A percentile compares a stretch with the other conserved stretches of the same genome.
These are phyloP conservation scores for Pteruthius melanotis DNA, from an alignment of 2,113 vertebrate species.

Conservation along the genomic window DNA sequence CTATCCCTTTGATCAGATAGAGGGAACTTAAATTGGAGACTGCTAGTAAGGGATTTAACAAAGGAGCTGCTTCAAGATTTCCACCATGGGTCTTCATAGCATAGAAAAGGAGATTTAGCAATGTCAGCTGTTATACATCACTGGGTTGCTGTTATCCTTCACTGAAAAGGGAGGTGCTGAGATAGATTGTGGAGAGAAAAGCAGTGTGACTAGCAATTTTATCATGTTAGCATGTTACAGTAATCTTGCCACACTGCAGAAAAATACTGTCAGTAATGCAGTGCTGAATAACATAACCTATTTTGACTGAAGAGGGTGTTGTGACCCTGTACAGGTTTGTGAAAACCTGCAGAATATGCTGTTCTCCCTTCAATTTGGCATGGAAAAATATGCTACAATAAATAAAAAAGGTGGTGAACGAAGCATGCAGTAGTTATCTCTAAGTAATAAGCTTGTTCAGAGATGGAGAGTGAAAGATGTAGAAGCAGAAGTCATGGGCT, in stretches of 20 bases:
- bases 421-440: neutral
- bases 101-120: neutral
- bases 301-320: neutral
- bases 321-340: neutral
- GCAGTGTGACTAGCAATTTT: neutral
- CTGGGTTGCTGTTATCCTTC: neutral
- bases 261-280: neutral
- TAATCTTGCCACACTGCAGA: neutral
- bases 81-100: neutral
- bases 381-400: neutral
- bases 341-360: neutral
- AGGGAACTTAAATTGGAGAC: neutral
- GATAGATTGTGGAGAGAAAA: neutral
- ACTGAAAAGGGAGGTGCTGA: neutral
- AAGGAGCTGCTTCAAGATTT: neutral
- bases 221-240: neutral
- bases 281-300: neutral
- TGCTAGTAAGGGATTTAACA: slow-evolving; percentile 2
- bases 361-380: neutral
- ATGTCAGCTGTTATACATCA: neutral
- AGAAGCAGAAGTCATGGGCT: neutral
- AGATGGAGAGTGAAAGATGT: neutral
- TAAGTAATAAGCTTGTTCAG: neutral
- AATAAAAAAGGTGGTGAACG: neutral
- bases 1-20: neutral